A percentile compares a stretch with the other conserved stretches of the same genome.
Conservation (phyloP, 2,113 vertebrate genomes). For the Coptodon rendalli region DNA sequence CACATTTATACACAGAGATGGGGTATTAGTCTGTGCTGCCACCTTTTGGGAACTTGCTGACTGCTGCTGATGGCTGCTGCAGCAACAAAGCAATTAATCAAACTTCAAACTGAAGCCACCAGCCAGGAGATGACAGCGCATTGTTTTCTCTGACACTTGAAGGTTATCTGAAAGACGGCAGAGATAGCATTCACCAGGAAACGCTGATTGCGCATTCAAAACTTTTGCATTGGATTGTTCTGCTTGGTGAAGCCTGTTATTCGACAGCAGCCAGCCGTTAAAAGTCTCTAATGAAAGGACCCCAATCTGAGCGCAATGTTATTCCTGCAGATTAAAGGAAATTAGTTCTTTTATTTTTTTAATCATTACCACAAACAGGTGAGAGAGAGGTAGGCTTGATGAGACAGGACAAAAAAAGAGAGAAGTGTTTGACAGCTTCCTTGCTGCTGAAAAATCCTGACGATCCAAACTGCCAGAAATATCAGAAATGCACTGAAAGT, state of each 20-base stretch:
- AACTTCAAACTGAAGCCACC: not conserved
- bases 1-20: not conserved
- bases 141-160: not conserved
- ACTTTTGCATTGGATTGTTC: slow-evolving; percentile 30
- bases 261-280: slow-evolving; percentile 7
- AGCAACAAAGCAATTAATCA: not conserved
- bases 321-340: slow-evolving; percentile 15
- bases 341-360: not conserved
- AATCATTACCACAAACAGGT: slow-evolving; percentile 19
- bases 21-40: slow-evolving; percentile 6
- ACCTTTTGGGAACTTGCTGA: not conserved
- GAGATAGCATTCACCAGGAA: not conserved
- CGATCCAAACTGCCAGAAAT: not conserved
- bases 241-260: slow-evolving; percentile 18
- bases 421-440: not conserved
- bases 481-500: not conserved
- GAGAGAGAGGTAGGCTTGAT: not conserved
- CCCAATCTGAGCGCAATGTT: not conserved
- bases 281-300: not conserved
- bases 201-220: not conserved
- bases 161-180: not conserved
- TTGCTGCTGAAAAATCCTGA: not conserved
- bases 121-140: not conserved
- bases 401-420: not conserved
- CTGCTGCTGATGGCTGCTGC: not conserved